phyloP scores from a whole-genome alignment of 2,888 invertebrate genomes.

The Anaspis maculata region DNA sequence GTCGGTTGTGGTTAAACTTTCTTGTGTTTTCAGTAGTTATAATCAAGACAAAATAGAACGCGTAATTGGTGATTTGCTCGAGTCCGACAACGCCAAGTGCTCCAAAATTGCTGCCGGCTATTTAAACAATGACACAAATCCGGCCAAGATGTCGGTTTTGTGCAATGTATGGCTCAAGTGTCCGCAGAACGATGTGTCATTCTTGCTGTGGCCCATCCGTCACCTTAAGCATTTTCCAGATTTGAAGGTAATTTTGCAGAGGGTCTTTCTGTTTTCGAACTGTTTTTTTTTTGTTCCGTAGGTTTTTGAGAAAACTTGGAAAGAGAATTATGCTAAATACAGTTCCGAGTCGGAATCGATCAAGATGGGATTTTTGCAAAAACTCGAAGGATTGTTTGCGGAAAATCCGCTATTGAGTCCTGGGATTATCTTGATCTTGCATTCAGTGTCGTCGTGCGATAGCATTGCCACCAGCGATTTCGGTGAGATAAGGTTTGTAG shows the following conservation, averaged over 20 bases:
- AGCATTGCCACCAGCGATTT: constrained; percentile 4
- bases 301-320: background rate
- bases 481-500: constrained; percentile 6
- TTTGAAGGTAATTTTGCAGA: background rate
- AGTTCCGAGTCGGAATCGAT: constrained; percentile 4
- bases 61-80: too few relatives aligned
- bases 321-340: too few relatives aligned
- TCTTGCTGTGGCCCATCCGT: too few relatives aligned
- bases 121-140: background rate
- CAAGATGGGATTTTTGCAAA: constrained; percentile 19
- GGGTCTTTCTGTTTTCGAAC: background rate
- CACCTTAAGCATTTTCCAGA: background rate
- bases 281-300: background rate
- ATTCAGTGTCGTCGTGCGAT: constrained; percentile 9
- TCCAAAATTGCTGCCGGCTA: background rate
- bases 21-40: too few relatives aligned
- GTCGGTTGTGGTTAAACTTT: too few relatives aligned
- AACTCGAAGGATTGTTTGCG: constrained; percentile 19
- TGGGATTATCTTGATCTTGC: constrained; percentile 18
- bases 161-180: background rate
- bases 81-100: too few relatives aligned
- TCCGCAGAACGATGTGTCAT: background rate
- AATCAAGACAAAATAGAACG: too few relatives aligned
- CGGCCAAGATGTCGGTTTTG: background rate
- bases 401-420: constrained; percentile 21